Base-by-base conservation (phyloP, 1,140 invertebrate genomes). In the Theocolax elegans region DNA sequence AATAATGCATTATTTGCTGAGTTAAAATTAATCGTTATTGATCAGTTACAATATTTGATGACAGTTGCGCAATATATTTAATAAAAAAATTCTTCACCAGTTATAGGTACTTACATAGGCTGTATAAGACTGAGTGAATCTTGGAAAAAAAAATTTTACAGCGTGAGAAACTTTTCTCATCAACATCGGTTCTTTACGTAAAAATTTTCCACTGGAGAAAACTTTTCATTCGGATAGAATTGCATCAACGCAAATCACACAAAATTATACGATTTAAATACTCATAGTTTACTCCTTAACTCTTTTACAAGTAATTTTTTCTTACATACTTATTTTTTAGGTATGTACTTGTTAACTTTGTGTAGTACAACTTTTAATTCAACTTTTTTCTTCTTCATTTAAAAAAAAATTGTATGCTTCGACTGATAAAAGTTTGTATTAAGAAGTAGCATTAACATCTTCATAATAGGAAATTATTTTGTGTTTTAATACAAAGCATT, bases 221-320 rank as follows among this genome's bases (percentile, higher is more conserved):
- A n/a, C 35, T 60, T 44, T 12, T 25, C 40, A 60, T 60, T 60
- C 42, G 23, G 8, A 29, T 60, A 9, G 17, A 44, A 15, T 9
- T 60, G 42, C 23, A 46, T n/a, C 3, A 59, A 42, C 38, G 6
- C 15, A 25, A 46, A 46, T 46, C 40, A 29, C 15, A 29, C 23
- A 10, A 8, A 29, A 60, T 60, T 35, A 4, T 35, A 17, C n/a
- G 7, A n/a, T 44, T 44, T 44, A 23, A 67, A 48, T 40, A 76
- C 71, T 75, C 64, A 70, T 75, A 35, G 42, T 44, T 44, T 44
- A 48, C 46, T 51, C 59, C 75, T 75, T 67, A 67, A 73, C 75
- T 63, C 73, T 67, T 65, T 67, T 68, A 51, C 49, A 10, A 35
- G 10, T 35, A 35, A 35, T 35, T n/a, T n/a, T n/a, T n/a, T n/a